Base-by-base conservation (phyloP, 2,888 invertebrate species). In the Fragum whitleyi region DNA sequence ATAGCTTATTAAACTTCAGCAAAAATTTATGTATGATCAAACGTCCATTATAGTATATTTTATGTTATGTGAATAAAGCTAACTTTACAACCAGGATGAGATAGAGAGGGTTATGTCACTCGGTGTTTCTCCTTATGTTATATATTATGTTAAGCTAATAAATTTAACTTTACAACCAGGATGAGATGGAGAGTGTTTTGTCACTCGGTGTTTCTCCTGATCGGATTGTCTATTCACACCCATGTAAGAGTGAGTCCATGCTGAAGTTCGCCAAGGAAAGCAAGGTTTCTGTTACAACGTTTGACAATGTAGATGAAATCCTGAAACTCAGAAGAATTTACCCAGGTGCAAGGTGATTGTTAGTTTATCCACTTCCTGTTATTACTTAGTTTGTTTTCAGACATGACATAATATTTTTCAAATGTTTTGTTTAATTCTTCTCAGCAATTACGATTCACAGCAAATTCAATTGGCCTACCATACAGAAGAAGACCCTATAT, bases 161-260 rank as follows among this genome's bases (percentile, higher is more conserved):
- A n/a, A n/a, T n/a, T n/a, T n/a, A n/a, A n/a, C n/a, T n/a, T 36
- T 36, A 36, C 9, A 36, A 36, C 3, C 89, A 96, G 96, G 94
- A 94, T 78, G 98, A 99, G 95, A 97, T 99, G 83, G 96, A 96
- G 91, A 96, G 97, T 91, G 96, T 97, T 89, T 93, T 97, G 86
- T 95, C 95, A 11, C 93, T 97, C 83, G 97, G 97, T 36, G 96
- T 97, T 3, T 94, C 95, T 57, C 95, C 97, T 0, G 95, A 96
- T 92, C 96, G 97, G 89, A 98, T 99, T 86, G 97, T 99, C 92
- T 98, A 97, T 94, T 98, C 98, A 81, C 98, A 98, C 95, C 98
- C 98, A 0, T 97, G 98, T 89, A 98, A 98, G 94, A 97, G 97
- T 90, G 96, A 96, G 70, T 97, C 97, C 59, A 98, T 98, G 94